These are phyloP conservation scores for Drosophila melanogaster DNA, from an alignment of 1,140 invertebrate species.

Conservation along the genomic window DNA sequence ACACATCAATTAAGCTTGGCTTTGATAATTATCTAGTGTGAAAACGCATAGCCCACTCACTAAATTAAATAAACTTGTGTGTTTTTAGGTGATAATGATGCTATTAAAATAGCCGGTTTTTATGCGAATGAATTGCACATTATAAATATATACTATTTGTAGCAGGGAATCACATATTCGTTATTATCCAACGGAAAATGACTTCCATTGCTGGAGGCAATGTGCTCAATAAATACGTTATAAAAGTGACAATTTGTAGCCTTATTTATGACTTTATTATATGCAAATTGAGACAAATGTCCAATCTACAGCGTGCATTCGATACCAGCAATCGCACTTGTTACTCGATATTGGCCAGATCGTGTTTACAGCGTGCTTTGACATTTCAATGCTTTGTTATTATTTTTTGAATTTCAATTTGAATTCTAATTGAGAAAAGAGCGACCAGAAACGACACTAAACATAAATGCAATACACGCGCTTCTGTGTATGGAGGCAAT, in stretches of 20 bases:
- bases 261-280: slow-evolving; percentile 80
- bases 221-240: slow-evolving; percentile 72
- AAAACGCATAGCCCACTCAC: not conserved
- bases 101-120: not conserved
- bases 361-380: slow-evolving; percentile 60
- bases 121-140: too few species aligned
- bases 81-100: slow-evolving; percentile 5
- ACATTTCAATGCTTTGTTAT: slow-evolving; percentile 72
- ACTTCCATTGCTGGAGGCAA: slow-evolving; percentile 22
- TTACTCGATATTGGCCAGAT: slow-evolving; percentile 29
- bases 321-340: slow-evolving; percentile 32
- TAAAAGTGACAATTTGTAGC: slow-evolving; percentile 71
- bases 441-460: slow-evolving; percentile 1
- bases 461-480: slow-evolving; percentile 62
- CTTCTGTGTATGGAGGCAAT: slow-evolving; percentile 10
- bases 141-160: not conserved
- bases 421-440: slow-evolving; percentile 45
- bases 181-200: not conserved
- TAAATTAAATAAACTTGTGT: not conserved
- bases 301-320: slow-evolving; percentile 36
- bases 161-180: slow-evolving; percentile 36
- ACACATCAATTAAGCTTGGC: not conserved
- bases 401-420: slow-evolving; percentile 49
- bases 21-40: not conserved
- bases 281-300: slow-evolving; percentile 79